Conservation (phyloP, 2,888 invertebrate genomes). For the Nineta flava region DNA sequence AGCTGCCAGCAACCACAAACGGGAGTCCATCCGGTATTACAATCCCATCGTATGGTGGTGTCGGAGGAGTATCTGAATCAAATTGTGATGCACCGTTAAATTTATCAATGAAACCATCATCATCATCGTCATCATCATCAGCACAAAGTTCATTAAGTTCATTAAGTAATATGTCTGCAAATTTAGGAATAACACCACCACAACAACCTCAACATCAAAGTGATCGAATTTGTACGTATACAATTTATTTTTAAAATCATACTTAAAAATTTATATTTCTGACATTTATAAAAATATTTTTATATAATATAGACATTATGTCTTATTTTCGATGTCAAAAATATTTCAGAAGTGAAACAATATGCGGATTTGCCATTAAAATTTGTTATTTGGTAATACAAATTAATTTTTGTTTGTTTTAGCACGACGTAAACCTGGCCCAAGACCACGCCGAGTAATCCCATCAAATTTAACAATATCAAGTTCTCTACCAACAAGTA, state of each 20-base stretch:
- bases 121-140: constrained; percentile 22
- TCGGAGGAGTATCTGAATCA: constrained; percentile 19
- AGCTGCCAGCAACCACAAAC: constrained; percentile 51
- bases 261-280: background rate
- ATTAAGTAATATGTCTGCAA: constrained; percentile 37
- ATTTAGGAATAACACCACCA: constrained; percentile 18
- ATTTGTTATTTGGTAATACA: too few species aligned
- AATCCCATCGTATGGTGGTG: constrained; percentile 13
- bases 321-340: background rate
- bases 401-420: constrained; percentile 11
- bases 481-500: constrained; percentile 25
- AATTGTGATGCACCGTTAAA: constrained; percentile 64
- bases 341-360: too few species aligned
- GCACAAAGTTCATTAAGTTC: constrained; percentile 36
- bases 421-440: constrained; percentile 63
- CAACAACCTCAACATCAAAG: constrained; percentile 10
- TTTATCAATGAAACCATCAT: constrained; percentile 59
- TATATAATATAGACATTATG: background rate
- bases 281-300: background rate
- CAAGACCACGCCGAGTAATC: constrained; percentile 45
- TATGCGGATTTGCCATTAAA: too few species aligned
- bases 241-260: background rate
- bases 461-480: constrained; percentile 31
- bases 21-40: constrained; percentile 26
- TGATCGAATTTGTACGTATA: constrained; percentile 36